These are phyloP conservation scores for Cuniculus paca DNA, from an alignment of 2,797 vertebrate species.

Conservation along the genomic window DNA sequence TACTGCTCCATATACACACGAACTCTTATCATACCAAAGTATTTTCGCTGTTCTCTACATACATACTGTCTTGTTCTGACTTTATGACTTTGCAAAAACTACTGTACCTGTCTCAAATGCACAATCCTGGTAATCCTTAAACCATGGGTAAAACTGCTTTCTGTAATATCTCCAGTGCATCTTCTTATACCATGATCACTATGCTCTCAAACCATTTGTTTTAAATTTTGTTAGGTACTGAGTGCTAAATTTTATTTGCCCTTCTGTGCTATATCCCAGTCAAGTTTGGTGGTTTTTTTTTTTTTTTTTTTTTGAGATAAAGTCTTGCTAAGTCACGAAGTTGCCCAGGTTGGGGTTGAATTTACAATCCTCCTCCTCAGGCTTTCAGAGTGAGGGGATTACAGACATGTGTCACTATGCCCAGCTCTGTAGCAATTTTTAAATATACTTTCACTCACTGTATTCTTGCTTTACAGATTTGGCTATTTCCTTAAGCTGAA, in stretches of 20 bases:
- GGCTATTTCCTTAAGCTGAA: constrained; percentile 21
- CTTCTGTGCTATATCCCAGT: background rate
- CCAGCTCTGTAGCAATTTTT: background rate
- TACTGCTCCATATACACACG: background rate
- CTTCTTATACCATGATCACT: background rate
- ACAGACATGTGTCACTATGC: background rate
- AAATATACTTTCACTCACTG: background rate
- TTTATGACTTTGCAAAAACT: constrained; percentile 31
- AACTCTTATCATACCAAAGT: background rate
- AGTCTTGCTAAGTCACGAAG: background rate
- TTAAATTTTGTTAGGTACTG: background rate
- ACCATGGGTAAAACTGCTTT: background rate
- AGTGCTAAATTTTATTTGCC: background rate
- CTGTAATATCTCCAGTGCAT: background rate
- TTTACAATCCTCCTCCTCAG: background rate
- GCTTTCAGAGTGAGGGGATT: background rate
- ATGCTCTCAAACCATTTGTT: background rate
- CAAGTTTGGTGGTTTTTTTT: background rate
- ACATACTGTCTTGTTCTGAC: background rate
- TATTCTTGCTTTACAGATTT: background rate
- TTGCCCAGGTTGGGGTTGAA: background rate
- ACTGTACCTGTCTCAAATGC: background rate
- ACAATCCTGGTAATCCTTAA: background rate
- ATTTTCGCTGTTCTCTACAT: background rate
- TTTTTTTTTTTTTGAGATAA: background rate